Base-by-base conservation (phyloP, 2,888 invertebrate genomes). In the Rhingia rostrata region DNA sequence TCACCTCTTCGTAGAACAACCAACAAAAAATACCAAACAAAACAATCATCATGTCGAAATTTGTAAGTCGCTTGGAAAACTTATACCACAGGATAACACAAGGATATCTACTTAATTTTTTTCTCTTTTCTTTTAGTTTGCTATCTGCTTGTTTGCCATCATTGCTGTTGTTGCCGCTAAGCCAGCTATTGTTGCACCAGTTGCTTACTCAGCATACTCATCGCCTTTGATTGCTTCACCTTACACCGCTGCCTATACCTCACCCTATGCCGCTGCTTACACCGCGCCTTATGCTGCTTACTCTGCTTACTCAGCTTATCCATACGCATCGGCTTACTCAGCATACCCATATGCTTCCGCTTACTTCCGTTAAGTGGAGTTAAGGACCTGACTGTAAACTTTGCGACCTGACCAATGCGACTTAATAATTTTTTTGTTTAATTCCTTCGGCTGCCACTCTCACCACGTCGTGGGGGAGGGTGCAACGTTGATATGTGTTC, bases 141-240 rank as follows among this genome's bases (percentile, higher is more conserved):
- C 89, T 80, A 74, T 90, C 72, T 90, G 93, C 75, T 92, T 93
- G 41, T 89, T 90, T 87, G 90, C 90, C 85, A 70, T 90, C 72
- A 87, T 92, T 64, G 90, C 91, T 86, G 89, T 90, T 84, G 92
- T 91, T 73, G 90, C 90, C 72, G 91, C 92, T 86, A 91, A 91
- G 82, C 91, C 92, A 45, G 91, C 88, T 56, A 87, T 88, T n/a
- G 66, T 87, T 63, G 86, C 88, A 45, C 90, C 90, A 43, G 86
- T 91, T 47, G 88, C 91, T 32, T 92, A 92, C 87, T 87, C 91
- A 63, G 89, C 89, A 22, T 87, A 88, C 58, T 85, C 84, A 64
- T 14, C 84, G 7, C 86, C 86, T 83, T 47, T 86, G 47, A 75
- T 87, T 3, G 87, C 86, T 90, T 72, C 92, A 91, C 61, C 89